Conservation (phyloP, 2,113 vertebrate species). For the Typhlomys cinereus region DNA sequence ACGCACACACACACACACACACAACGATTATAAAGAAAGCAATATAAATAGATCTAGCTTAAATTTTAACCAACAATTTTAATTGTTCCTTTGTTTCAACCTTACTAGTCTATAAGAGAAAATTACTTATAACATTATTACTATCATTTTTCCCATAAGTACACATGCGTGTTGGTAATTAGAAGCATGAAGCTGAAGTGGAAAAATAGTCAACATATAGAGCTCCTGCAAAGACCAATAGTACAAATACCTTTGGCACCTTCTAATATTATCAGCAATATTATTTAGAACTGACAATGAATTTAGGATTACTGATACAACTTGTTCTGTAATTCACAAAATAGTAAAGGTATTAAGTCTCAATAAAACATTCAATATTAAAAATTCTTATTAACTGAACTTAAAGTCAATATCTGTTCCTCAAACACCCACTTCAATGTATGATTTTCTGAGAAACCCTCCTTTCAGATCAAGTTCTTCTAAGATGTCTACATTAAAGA, state of each 20-base stretch:
- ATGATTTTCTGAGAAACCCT: neutral
- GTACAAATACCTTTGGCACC: neutral
- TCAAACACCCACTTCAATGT: conserved; percentile 21
- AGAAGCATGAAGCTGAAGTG: neutral
- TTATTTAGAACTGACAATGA: conserved; percentile 13
- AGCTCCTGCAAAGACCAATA: neutral
- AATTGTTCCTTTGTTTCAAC: neutral
- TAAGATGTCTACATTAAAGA: neutral
- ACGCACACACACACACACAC: neutral
- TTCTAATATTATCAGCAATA: conserved; percentile 3
- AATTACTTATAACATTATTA: neutral
- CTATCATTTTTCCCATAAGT: neutral
- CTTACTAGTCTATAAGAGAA: conserved; percentile 1
- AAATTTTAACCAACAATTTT: conserved; percentile 41
- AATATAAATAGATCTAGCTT: neutral
- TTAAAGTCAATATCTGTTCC: neutral
- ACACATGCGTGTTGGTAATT: neutral
- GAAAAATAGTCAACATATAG: conserved; percentile 17
- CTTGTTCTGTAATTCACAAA: conserved; percentile 24
- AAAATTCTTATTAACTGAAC: conserved; percentile 21
- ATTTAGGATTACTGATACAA: too few species aligned
- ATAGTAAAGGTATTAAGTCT: conserved; percentile 10
- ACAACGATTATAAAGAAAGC: neutral
- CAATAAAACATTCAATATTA: conserved; percentile 5
- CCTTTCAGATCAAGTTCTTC: neutral